A percentile compares a stretch with the other conserved stretches of the same genome.
Evolutionary conservation across 2,113 vertebrate species (phyloP).

Genomic region (Fulmarus glacialis): DNA sequence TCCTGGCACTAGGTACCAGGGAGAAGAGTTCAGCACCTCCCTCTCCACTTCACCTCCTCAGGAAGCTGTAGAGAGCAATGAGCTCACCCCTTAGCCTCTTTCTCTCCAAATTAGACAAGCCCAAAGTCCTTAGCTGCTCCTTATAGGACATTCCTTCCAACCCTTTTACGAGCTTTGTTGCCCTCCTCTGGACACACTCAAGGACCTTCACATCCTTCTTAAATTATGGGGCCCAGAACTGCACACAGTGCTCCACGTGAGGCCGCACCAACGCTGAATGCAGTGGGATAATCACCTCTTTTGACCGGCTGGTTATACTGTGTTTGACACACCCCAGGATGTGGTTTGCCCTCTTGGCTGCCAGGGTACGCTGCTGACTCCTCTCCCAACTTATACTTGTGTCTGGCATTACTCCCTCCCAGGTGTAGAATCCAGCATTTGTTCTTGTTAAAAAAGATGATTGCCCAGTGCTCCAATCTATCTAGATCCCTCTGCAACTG

Average conservation of each 20-base stretch:
- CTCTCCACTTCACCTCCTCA: background rate
- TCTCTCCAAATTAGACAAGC: background rate
- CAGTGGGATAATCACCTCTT: fast-evolving
- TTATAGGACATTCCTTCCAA: background rate
- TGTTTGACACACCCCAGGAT: background rate
- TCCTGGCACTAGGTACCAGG: too few species aligned
- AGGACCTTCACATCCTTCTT: background rate
- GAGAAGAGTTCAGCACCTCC: background rate
- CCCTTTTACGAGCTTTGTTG: background rate
- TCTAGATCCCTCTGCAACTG: too few species aligned
- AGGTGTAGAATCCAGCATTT: too few species aligned
- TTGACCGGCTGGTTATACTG: fast-evolving
- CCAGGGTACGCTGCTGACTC: too few species aligned
- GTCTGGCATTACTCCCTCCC: too few species aligned
- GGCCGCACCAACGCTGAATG: fast-evolving
- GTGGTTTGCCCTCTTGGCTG: fast-evolving
- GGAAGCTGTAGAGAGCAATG: background rate
- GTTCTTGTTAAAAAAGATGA: too few species aligned
- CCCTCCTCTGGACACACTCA: background rate
- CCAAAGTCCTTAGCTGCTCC: background rate
- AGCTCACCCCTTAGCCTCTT: background rate
- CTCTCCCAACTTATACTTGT: too few species aligned
- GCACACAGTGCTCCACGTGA: background rate
- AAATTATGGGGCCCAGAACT: background rate
- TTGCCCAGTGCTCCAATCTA: too few species aligned